A percentile compares a stretch with the other conserved stretches of the same genome.
Evolutionary conservation across 1,140 invertebrate species (phyloP).

Genomic region (Battus philenor): DNA sequence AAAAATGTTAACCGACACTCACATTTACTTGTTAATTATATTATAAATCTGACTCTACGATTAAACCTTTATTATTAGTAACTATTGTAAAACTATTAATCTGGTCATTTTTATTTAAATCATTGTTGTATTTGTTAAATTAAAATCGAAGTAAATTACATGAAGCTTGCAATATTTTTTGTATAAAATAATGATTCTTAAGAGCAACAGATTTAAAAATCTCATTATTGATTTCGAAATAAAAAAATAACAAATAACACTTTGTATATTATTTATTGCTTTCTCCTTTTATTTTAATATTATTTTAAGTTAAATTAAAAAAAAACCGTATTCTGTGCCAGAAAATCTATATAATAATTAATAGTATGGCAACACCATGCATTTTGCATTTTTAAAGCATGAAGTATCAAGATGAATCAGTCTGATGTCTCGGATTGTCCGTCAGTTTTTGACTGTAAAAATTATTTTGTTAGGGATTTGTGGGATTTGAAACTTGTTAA

Average conservation of each 20-base stretch:
- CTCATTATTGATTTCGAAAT: constrained; percentile 74
- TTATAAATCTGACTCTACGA: constrained; percentile 67
- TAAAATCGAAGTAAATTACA: constrained; percentile 67
- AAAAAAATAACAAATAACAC: constrained; percentile 63
- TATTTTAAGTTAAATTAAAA: too few species aligned
- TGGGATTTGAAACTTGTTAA: too few species aligned
- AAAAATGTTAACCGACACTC: constrained; percentile 72
- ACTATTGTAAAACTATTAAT: constrained; percentile 70
- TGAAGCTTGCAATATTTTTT: constrained; percentile 72
- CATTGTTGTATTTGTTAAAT: constrained; percentile 71
- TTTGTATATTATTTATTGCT: constrained; percentile 32
- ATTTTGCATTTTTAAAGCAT: too few species aligned
- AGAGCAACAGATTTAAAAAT: constrained; percentile 68
- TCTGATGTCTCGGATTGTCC: too few species aligned
- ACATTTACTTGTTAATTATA: constrained; percentile 69
- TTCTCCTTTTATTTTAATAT: too few species aligned
- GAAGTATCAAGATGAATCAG: too few species aligned
- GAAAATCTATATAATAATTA: too few species aligned
- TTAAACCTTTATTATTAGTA: constrained; percentile 67
- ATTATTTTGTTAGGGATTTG: too few species aligned
- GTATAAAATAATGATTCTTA: constrained; percentile 63
- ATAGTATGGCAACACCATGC: too few species aligned
- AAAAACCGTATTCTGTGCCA: too few species aligned
- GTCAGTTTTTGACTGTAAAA: too few species aligned
- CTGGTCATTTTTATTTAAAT: constrained; percentile 74